These are phyloP conservation scores for Sula dactylatra DNA, from an alignment of 2,113 vertebrate genomes.

Conservation along the genomic window DNA sequence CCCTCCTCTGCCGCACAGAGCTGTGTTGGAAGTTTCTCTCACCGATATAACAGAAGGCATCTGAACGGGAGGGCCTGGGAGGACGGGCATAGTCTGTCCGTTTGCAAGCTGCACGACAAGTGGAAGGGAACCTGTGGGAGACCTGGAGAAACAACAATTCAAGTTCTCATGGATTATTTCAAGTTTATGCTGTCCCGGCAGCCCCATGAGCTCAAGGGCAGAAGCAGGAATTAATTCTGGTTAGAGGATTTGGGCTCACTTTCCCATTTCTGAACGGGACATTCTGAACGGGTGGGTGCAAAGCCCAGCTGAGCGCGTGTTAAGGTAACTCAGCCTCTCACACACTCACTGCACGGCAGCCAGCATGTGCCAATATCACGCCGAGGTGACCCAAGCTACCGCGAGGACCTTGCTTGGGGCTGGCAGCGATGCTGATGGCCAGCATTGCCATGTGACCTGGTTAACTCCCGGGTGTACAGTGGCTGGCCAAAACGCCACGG, in stretches of 20 bases:
- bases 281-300: too few relatives aligned
- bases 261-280: not conserved
- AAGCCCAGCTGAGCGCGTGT: not conserved
- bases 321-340: not conserved
- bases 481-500: not conserved
- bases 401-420: not conserved
- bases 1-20: not conserved
- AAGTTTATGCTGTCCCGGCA: accelerated
- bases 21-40: constrained; percentile 45
- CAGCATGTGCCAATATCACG: not conserved
- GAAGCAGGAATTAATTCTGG: accelerated
- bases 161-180: not conserved
- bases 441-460: too few relatives aligned
- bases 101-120: constrained; percentile 96
- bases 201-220: not conserved
- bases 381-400: not conserved
- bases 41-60: constrained; percentile 98
- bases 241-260: accelerated
- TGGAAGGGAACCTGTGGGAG: constrained; percentile 88
- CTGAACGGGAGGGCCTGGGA: constrained; percentile 89
- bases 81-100: constrained; percentile 89
- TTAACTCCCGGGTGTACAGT: not conserved
- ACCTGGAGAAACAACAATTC: constrained; percentile 70
- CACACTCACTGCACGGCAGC: accelerated
- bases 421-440: not conserved